These are phyloP conservation scores for Geotrupes spiniger DNA, from an alignment of 2,888 invertebrate genomes.

Conservation along the genomic window DNA sequence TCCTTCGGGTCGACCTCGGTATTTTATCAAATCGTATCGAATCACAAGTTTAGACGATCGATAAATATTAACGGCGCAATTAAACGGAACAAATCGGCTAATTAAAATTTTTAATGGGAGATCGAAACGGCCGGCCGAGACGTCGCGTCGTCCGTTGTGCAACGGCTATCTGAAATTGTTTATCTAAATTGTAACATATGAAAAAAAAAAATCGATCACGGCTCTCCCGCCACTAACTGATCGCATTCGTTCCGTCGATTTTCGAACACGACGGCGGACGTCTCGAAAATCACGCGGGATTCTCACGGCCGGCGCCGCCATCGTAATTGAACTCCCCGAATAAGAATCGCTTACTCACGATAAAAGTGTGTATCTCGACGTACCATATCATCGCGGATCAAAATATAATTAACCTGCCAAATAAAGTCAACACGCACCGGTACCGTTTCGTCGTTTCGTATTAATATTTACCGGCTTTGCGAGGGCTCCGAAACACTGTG, in stretches of 20 bases:
- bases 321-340: constrained; percentile 7
- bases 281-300: constrained; percentile 5
- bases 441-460: neutral
- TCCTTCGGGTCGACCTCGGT: too few species aligned
- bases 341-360: constrained; percentile 5
- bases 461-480: neutral
- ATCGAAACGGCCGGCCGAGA: too few species aligned
- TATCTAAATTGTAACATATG: constrained; percentile 8
- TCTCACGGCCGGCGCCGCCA: neutral
- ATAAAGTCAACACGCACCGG: constrained; percentile 16
- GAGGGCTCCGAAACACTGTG: too few species aligned
- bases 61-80: too few species aligned
- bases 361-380: neutral
- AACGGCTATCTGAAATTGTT: constrained; percentile 11
- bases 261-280: constrained; percentile 4
- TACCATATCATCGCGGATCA: constrained; percentile 17
- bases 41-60: too few species aligned
- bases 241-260: neutral
- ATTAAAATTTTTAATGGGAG: too few species aligned
- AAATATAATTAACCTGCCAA: constrained; percentile 27
- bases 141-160: constrained; percentile 5
- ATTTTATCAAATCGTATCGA: too few species aligned
- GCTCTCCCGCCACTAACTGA: constrained; percentile 5
- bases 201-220: constrained; percentile 4
- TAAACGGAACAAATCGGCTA: too few species aligned